Evolutionary conservation across 2,888 invertebrate genomes (phyloP), one percentile per base, ranked within the genome.

Genomic region (Leucophenga maculata): DNA sequence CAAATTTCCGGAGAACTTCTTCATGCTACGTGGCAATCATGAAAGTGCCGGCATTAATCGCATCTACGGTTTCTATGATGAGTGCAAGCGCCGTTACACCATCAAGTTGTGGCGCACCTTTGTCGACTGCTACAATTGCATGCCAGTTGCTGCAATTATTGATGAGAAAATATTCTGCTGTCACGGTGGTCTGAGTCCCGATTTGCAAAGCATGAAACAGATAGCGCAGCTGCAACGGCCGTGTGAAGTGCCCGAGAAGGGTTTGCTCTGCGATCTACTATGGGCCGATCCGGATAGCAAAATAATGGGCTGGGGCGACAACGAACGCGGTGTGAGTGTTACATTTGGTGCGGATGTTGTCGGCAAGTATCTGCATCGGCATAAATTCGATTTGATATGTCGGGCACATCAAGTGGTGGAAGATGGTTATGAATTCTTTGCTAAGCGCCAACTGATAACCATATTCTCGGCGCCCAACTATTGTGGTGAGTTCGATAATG

Each of bases 101-200:
- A 97, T 98, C 86, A 98, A 98, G 90, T 89, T 98, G 87, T 98
- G 98, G 98, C 98, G 98, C 91, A 98, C 97, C 14, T 99, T 99
- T 90, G 98, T 98, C 85, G 98, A 98, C 89, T 98, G 98, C 90
- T 98, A 98, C 90, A 98, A 98, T 90, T 98, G 98, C 88, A 92
- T 98, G 89, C 98, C 98, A 26, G 97, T 98, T 22, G 97, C 98
- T 54, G 98, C 98, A 77, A 97, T 98, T 88, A 95, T 97, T 89
- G 93, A 95, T 86, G 92, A 93, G 86, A 93, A 93, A 88, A 93
- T 93, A 78, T 93, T 93, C 90, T 93, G 93, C 86, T 93, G 93
- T 86, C 93, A 93, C 83, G 93, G 93, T 76, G 97, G 97, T 74
- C 90, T 95, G 67, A 94, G 94, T 82, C 95, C 95, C 3, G 95